These are phyloP conservation scores for Hemicrepidius hirtus DNA, from an alignment of 2,888 invertebrate species.

Conservation along the genomic window DNA sequence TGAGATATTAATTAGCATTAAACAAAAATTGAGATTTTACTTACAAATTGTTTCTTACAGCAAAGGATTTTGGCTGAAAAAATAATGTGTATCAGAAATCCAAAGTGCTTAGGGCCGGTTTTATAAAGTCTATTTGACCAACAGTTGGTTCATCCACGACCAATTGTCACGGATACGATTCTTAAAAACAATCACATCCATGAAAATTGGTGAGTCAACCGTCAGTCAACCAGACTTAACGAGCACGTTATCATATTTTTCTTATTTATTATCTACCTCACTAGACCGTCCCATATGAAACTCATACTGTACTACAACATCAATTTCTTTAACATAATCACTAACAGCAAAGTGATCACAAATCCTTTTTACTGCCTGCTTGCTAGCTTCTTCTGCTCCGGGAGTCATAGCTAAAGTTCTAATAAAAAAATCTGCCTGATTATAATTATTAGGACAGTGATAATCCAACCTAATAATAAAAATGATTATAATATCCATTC, in stretches of 20 bases:
- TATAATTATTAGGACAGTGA: conserved; percentile 86
- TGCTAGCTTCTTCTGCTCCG: conserved; percentile 83
- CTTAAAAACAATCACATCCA: too few species aligned
- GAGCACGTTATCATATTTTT: too few species aligned
- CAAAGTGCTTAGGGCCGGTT: neutral
- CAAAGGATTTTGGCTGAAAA: conserved; percentile 22
- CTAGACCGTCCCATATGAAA: conserved; percentile 78
- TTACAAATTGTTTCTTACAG: conserved; percentile 14
- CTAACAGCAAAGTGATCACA: conserved; percentile 88
- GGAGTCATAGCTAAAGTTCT: conserved; percentile 87
- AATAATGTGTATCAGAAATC: neutral
- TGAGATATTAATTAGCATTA: too few species aligned
- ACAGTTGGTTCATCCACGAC: too few species aligned
- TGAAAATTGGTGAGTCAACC: too few species aligned
- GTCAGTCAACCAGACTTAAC: too few species aligned
- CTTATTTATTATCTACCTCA: conserved; percentile 69
- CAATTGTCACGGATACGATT: too few species aligned
- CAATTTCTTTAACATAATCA: conserved; percentile 84
- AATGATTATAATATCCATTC: neutral
- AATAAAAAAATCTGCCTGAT: conserved; percentile 94
- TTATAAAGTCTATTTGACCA: too few species aligned
- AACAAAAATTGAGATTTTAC: neutral
- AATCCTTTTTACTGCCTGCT: conserved; percentile 81
- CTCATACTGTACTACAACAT: conserved; percentile 83
- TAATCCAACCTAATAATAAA: conserved; percentile 79